Conservation (phyloP, 2,888 invertebrate species). For the Seira ritae region DNA sequence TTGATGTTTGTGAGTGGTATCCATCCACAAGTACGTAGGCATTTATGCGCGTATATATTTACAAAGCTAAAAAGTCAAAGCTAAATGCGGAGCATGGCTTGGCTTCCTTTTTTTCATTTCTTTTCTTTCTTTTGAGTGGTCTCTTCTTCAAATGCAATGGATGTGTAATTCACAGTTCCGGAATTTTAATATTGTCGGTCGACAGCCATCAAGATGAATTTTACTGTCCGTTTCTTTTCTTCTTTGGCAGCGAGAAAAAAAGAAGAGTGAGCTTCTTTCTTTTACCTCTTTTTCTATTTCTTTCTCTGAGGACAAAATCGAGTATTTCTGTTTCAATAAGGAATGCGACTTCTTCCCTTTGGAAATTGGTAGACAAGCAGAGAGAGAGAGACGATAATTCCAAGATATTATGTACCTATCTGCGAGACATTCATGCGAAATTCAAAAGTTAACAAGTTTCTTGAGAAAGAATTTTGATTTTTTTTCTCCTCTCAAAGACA, state of each 20-base stretch:
- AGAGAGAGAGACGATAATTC: conserved; percentile 8
- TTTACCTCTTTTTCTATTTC: conserved; percentile 5
- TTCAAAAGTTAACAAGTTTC: conserved; percentile 36
- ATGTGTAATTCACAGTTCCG: conserved; percentile 70
- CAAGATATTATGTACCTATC: conserved; percentile 6
- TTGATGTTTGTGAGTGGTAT: conserved; percentile 63
- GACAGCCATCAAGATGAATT: conserved; percentile 66
- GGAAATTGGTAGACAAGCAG: conserved; percentile 16
- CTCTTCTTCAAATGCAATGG: conserved; percentile 56
- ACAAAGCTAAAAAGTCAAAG: not conserved
- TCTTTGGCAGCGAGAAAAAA: not conserved
- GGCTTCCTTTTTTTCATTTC: conserved; percentile 30
- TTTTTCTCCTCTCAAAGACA: conserved; percentile 27
- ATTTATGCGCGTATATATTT: not conserved
- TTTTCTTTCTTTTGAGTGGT: conserved; percentile 51
- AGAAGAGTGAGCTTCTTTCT: no score
- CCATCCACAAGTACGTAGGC: not conserved
- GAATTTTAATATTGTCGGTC: conserved; percentile 70
- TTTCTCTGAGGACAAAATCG: not conserved
- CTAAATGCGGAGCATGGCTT: not conserved
- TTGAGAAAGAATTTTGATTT: conserved; percentile 42
- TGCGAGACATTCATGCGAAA: conserved; percentile 4
- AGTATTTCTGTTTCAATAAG: conserved; percentile 41
- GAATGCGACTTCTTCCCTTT: conserved; percentile 22
- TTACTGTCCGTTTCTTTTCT: conserved; percentile 61